Evolutionary conservation across 2,113 vertebrate genomes (phyloP), one percentile per base, ranked within the genome.

Genomic region (Gymnorhina tibicen): DNA sequence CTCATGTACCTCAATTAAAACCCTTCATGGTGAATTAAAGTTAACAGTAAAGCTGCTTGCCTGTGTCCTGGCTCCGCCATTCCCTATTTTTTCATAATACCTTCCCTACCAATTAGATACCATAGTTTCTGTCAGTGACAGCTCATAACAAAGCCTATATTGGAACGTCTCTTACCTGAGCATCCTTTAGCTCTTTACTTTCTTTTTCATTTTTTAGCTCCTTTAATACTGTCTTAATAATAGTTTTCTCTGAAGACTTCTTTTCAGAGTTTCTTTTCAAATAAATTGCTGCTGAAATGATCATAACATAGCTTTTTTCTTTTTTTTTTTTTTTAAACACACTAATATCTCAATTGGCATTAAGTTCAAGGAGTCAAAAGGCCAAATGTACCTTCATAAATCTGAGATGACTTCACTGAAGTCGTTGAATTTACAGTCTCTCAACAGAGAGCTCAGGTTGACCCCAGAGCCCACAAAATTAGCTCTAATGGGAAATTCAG

Each of bases 321-420:
- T 11, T 39, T 22, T 73, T 47, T 35, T 83, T 53, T 58, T 70
- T 44, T 27, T 2, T 39, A 68, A 0, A 3, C 44, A 59, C 19
- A 66, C n/a, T 91, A 90, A 77, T 93, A 91, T 83, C 75, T 95
- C 93, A 94, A 80, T 84, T 93, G 79, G 22, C 66, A 75, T 92
- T 55, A 92, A 91, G 83, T 74, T 91, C 83, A 96, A 18, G 50
- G 42, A 88, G 68, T 88, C 85, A 80, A 33, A 63, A 93, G 88
- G 90, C 37, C 79, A 81, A 73, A 86, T 56, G n/a, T 32, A 59
- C 82, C 50, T 94, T 94, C 60, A 68, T 94, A 94, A 95, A 95
- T 96, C 75, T 88, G 47, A 86, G 56, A 62, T 93, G 39, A 94
- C 82, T 96, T 96, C 90, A 88, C 22, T 68, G 73, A 88, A 93